Base-by-base conservation (phyloP, 92 coral and sea anemone species). In the Metridium senile region DNA sequence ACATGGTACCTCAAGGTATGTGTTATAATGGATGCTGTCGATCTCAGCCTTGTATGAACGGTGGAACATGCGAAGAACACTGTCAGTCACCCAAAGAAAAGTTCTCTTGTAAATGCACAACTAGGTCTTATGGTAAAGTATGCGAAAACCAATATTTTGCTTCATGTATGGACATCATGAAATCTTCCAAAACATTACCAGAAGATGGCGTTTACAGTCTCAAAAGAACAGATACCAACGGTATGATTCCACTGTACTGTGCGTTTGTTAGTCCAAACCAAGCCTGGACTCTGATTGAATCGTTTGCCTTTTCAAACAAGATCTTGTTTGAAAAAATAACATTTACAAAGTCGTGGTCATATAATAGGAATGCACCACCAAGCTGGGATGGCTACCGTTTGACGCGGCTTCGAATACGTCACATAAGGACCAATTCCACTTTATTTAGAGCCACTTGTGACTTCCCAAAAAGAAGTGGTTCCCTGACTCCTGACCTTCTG, bases 21-120 rank as follows among this genome's bases (percentile, higher is more conserved):
- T 77, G 72, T 18, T 51, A 43, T 27, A 72, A 72, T 58, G 77
- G 77, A 17, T 72, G 77, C 67, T 72, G 77, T 58, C 63, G 77
- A 56, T 47, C 65, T 39, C 77, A 68, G 28, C 77, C 87, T 69
- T 82, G 87, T 59, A 30, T 82, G 71, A 82, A 75, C 70, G 85
- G 80, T 56, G 87, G 77, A 30, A 71, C 72, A 22, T 82, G 86
- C 66, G 35, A 7, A 47, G 86, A 82, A 33, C 71, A 33, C 35
- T 82, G 86, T 47, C 72, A 57, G 17, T 33, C 80, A 22, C 28
- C 71, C 11, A 68, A 64, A 68, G 25, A 21, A 29, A 51, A 78
- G 58, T 82, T 82, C 59, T 46, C 34, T 58, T 82, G 87, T 59
- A 32, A 34, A 35, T 75, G 87, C 31, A 71, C 72, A 13, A 22